A percentile compares a stretch with the other conserved stretches of the same genome.
phyloP scores from a whole-genome alignment of 2,888 invertebrate species.

The Rotaria magnacalcarata region DNA sequence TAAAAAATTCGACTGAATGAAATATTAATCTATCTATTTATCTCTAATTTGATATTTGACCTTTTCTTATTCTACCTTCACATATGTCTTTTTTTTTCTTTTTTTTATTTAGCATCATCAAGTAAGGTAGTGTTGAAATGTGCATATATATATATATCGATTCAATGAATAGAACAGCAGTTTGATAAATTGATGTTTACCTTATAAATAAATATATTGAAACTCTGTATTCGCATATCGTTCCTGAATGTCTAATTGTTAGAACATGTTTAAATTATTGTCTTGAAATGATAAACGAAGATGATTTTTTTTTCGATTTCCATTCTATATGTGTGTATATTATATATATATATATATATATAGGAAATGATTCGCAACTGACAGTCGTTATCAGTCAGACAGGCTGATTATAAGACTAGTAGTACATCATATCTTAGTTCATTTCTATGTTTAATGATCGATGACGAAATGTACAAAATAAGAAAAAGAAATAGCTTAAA shows the following conservation, averaged over 20 bases:
- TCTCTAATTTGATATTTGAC: neutral
- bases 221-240: slow-evolving; percentile 14
- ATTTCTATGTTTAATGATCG: slow-evolving; percentile 10
- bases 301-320: neutral
- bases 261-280: neutral
- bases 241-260: slow-evolving; percentile 18
- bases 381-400: slow-evolving; percentile 26
- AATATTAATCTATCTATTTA: slow-evolving; percentile 10
- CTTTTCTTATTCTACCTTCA: neutral
- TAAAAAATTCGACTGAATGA: neutral
- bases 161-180: neutral
- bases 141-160: neutral
- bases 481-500: too few relatives aligned
- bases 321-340: neutral
- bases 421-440: neutral
- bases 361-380: slow-evolving; percentile 29
- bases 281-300: slow-evolving; percentile 23
- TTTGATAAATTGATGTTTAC: slow-evolving; percentile 20
- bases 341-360: neutral
- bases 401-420: slow-evolving; percentile 12
- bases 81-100: neutral
- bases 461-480: neutral
- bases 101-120: neutral
- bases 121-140: neutral
- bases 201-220: neutral